These are phyloP conservation scores for Mactra quadrangularis DNA, from an alignment of 1,140 invertebrate species.

Conservation along the genomic window DNA sequence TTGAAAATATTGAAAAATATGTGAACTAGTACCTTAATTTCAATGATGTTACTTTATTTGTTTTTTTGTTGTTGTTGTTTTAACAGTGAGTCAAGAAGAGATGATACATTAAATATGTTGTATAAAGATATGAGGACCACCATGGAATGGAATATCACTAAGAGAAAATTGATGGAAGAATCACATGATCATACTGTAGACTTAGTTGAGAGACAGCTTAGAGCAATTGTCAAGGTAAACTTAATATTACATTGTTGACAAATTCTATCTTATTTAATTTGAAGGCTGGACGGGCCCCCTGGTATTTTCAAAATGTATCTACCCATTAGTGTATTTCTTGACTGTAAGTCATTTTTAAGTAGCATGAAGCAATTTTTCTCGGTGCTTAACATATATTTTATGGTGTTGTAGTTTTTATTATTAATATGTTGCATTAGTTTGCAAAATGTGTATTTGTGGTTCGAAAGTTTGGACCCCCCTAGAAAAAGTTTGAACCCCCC, in stretches of 20 bases:
- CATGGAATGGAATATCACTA: slow-evolving; percentile 37
- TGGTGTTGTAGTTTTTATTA: too few species aligned
- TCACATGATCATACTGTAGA: slow-evolving; percentile 14
- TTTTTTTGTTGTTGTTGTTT: too few species aligned
- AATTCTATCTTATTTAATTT: background rate
- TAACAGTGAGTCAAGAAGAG: slow-evolving; percentile 3
- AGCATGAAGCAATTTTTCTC: too few species aligned
- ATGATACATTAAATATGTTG: slow-evolving; percentile 32
- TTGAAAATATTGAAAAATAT: too few species aligned
- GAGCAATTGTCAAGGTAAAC: slow-evolving; percentile 21
- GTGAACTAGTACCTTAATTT: too few species aligned
- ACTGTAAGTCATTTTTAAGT: too few species aligned
- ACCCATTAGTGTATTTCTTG: too few species aligned
- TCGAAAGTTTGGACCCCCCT: background rate
- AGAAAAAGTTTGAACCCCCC: too few species aligned
- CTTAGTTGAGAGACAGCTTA: background rate
- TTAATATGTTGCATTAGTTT: too few species aligned
- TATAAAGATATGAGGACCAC: slow-evolving; percentile 45
- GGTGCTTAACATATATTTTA: too few species aligned
- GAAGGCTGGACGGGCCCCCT: background rate
- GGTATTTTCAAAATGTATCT: background rate
- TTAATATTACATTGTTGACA: background rate
- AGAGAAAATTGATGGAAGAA: background rate
- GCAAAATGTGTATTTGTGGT: background rate
- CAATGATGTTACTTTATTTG: too few species aligned